A percentile compares a stretch with the other conserved stretches of the same genome.
Conservation (phyloP, 2,113 vertebrate genomes). For the Tursiops truncatus region DNA sequence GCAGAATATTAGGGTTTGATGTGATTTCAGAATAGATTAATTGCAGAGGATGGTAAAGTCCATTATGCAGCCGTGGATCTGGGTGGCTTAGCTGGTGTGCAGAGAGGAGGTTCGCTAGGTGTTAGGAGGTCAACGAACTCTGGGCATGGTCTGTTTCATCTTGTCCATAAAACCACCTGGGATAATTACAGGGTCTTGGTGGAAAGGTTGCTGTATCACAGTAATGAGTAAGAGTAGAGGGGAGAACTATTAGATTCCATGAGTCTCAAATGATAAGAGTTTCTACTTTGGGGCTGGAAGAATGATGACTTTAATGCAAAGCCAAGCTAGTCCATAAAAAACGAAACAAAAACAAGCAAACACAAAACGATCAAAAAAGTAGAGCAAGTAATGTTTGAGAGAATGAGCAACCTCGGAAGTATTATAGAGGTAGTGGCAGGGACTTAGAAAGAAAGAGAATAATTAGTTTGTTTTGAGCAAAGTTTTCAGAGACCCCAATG, state of each 20-base stretch:
- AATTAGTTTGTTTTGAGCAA: neutral
- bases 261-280: neutral
- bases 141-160: neutral
- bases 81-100: neutral
- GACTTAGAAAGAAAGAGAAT: neutral
- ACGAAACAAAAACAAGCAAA: no score
- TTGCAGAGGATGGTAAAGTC: neutral
- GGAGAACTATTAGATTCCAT: neutral
- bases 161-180: neutral
- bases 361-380: neutral
- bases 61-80: neutral
- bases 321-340: neutral
- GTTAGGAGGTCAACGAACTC: neutral
- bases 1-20: neutral
- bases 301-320: neutral
- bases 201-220: neutral
- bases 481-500: neutral
- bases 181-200: neutral
- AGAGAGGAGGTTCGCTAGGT: neutral
- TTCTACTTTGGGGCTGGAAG: neutral
- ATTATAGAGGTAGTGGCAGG: neutral
- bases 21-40: neutral
- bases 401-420: neutral
- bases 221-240: neutral
- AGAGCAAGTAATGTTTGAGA: neutral